Evolutionary conservation across 1,140 invertebrate genomes (phyloP).

Genomic region (Pseudomyrmex pallidus): DNA sequence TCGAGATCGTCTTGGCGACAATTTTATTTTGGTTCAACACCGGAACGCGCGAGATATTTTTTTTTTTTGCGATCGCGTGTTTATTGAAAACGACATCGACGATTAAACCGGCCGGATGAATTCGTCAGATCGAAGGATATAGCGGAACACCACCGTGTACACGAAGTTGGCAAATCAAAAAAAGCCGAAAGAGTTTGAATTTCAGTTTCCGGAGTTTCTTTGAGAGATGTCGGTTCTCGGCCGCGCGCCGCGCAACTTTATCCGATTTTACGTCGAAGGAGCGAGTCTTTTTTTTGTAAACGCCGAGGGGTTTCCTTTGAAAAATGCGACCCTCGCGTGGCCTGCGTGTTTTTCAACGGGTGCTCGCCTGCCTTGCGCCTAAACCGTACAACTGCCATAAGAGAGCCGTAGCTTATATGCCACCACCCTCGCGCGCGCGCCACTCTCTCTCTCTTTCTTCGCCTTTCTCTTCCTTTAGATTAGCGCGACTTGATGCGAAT

Average conservation of each 20-base stretch:
- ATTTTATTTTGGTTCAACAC: no score
- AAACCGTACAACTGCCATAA: slow-evolving; percentile 32
- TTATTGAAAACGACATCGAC: neutral
- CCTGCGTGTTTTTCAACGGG: slow-evolving; percentile 60
- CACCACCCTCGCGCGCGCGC: neutral
- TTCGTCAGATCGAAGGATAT: neutral
- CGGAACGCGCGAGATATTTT: neutral
- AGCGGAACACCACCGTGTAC: neutral
- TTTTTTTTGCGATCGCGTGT: neutral
- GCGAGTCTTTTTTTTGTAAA: slow-evolving; percentile 39
- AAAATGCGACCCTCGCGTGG: slow-evolving; percentile 73
- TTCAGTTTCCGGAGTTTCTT: slow-evolving; percentile 20
- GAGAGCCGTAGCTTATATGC: slow-evolving; percentile 28
- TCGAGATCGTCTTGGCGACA: no score
- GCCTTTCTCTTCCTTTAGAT: slow-evolving; percentile 37
- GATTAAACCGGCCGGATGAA: neutral
- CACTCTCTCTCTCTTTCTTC: neutral
- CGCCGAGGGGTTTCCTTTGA: slow-evolving; percentile 58
- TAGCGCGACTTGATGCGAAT: slow-evolving; percentile 61
- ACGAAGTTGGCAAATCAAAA: neutral
- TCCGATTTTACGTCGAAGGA: slow-evolving; percentile 39
- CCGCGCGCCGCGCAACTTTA: slow-evolving; percentile 9
- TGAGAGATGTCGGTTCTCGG: slow-evolving; percentile 17
- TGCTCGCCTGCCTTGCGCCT: slow-evolving; percentile 31
- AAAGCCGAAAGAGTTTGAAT: neutral